phyloP scores from a whole-genome alignment of 2,888 invertebrate species.

The Trachelus tabidus region DNA sequence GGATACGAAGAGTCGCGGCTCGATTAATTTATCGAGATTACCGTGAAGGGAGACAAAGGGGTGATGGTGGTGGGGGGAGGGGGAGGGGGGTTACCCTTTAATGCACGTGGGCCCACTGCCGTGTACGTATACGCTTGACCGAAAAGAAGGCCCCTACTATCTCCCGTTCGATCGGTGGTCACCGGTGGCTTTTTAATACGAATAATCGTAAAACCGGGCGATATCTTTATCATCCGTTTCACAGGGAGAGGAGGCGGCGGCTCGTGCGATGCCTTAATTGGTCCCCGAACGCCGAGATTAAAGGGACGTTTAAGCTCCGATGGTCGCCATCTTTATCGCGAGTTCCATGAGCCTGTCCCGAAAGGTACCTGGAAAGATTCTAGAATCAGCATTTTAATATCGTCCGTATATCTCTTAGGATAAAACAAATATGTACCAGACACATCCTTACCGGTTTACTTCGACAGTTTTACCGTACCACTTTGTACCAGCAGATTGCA shows the following conservation, averaged over 20 bases:
- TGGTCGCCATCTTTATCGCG: too few species aligned
- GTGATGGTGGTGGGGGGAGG: too few species aligned
- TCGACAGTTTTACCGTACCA: too few species aligned
- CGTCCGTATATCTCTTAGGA: too few species aligned
- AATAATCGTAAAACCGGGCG: not conserved
- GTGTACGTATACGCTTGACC: not conserved
- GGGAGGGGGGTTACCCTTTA: not conserved
- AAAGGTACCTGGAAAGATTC: too few species aligned
- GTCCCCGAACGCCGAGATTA: not conserved
- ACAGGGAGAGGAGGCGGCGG: not conserved
- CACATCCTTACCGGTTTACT: too few species aligned
- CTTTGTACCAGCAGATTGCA: too few species aligned
- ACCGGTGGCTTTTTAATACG: not conserved
- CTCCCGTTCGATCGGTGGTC: not conserved
- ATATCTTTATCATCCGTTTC: slow-evolving; percentile 2
- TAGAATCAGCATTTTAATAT: too few species aligned
- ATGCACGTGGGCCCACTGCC: not conserved
- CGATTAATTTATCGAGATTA: slow-evolving; percentile 7
- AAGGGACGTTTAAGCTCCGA: not conserved
- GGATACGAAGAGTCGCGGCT: not conserved
- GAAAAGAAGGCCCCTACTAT: not conserved
- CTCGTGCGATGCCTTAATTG: slow-evolving; percentile 1
- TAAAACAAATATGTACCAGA: too few species aligned
- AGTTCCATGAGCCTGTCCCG: too few species aligned
- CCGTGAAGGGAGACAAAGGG: not conserved